Evolutionary conservation across 1,140 invertebrate genomes (phyloP).

Genomic region (Brachionus plicatilis): DNA sequence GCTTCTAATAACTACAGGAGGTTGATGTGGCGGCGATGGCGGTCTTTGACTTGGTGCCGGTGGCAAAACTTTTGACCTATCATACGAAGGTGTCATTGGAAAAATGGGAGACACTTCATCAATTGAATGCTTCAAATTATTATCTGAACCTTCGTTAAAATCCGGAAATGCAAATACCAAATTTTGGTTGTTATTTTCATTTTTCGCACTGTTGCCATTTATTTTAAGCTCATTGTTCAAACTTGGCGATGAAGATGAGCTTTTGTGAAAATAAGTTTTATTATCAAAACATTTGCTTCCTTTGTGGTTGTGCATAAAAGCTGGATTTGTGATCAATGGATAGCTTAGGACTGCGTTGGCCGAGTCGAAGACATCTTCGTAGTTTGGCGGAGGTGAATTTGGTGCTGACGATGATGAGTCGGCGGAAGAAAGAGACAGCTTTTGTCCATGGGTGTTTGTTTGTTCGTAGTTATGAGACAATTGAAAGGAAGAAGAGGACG

Average conservation of each 20-base stretch:
- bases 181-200: conserved; percentile 2
- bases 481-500: not conserved
- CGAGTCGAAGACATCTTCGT: conserved; percentile 15
- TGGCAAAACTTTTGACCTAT: not conserved
- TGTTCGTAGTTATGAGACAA: not conserved
- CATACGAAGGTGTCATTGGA: not conserved
- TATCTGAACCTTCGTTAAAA: not conserved
- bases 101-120: not conserved
- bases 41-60: not conserved
- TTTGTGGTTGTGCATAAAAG: not conserved
- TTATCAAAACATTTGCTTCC: conserved; percentile 23
- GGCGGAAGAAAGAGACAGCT: conserved; percentile 6
- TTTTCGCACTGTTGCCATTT: not conserved
- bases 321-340: not conserved
- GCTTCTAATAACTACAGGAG: not conserved
- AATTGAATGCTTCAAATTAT: not conserved
- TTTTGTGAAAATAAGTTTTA: conserved; percentile 40
- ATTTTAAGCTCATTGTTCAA: not conserved
- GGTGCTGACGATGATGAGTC: conserved; percentile 19
- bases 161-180: conserved; percentile 10
- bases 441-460: not conserved
- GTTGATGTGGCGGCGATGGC: not conserved
- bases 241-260: not conserved
- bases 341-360: not conserved
- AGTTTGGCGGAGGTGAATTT: conserved; percentile 34